A percentile compares a stretch with the other conserved stretches of the same genome.
Evolutionary conservation across 2,888 invertebrate species (phyloP).

Genomic region (Hofmannophila pseudospretella): DNA sequence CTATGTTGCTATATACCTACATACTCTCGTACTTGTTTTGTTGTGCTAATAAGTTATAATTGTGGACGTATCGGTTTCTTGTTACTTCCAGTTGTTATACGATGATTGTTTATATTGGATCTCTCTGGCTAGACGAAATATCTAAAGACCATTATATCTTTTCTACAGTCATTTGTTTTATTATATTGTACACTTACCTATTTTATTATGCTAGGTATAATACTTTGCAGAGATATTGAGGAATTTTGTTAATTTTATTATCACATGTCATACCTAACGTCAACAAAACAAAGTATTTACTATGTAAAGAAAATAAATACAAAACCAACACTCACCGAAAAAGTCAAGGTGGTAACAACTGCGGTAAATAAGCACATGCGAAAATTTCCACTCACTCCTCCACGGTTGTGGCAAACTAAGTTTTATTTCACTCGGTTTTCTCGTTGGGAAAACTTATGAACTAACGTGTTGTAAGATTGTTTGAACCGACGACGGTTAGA

Average conservation of each 20-base stretch:
- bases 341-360: conserved; percentile 19
- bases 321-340: conserved; percentile 44
- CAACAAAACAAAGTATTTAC: conserved; percentile 44
- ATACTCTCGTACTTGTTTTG: no score
- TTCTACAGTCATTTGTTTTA: no score
- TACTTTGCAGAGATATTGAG: no score
- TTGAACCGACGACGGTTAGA: conserved; percentile 6
- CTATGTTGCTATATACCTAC: conserved; percentile 3
- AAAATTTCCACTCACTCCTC: conserved; percentile 44
- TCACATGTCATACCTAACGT: conserved; percentile 34
- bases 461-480: conserved; percentile 26
- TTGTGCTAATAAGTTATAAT: no score
- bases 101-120: no score
- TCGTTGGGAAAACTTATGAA: conserved; percentile 61
- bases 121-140: no score
- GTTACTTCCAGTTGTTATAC: no score
- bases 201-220: no score
- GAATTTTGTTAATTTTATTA: no score
- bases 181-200: no score
- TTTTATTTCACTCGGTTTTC: conserved; percentile 68
- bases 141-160: no score
- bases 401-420: conserved; percentile 27
- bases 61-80: conserved; percentile 11
- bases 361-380: conserved; percentile 24
- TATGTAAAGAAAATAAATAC: conserved; percentile 24